phyloP scores from a whole-genome alignment of 2,113 vertebrate genomes.

The Anseranas semipalmata region DNA sequence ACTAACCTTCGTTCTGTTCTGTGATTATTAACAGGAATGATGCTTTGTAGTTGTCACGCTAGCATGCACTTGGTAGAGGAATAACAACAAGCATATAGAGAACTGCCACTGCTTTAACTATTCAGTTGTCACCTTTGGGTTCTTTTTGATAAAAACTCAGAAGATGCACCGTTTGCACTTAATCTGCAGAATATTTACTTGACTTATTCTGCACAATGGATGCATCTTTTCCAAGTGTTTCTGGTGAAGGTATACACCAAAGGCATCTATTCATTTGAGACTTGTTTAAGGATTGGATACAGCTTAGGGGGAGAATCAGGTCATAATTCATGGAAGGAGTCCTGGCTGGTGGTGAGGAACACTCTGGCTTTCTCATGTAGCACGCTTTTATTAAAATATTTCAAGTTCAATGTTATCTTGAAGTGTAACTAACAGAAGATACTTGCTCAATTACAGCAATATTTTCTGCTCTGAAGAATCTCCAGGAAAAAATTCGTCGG shows the following conservation, averaged over 20 bases:
- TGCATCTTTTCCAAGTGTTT: not conserved
- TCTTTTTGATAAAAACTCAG: not conserved
- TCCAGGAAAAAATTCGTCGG: constrained; percentile 82
- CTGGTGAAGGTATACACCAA: not conserved
- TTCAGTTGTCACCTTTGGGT: not conserved
- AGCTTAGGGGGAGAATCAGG: not conserved
- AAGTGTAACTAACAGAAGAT: not conserved
- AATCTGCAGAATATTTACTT: not conserved
- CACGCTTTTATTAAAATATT: rapidly evolving
- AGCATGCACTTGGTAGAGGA: not conserved
- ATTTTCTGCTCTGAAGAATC: constrained; percentile 87
- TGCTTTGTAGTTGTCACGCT: not conserved
- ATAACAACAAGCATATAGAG: not conserved
- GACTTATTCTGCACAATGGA: not conserved
- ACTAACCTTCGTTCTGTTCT: not conserved
- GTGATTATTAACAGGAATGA: rapidly evolving
- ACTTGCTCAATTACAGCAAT: constrained; percentile 80
- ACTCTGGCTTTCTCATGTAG: not conserved
- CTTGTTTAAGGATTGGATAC: not conserved
- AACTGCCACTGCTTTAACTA: not conserved
- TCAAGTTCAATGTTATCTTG: not conserved
- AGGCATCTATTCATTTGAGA: not conserved
- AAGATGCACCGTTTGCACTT: not conserved
- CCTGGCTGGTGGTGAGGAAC: not conserved
- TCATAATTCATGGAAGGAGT: not conserved